phyloP scores from a whole-genome alignment of 53 echinoderm and acorn worm genomes.

The Holothuria leucospilota region DNA sequence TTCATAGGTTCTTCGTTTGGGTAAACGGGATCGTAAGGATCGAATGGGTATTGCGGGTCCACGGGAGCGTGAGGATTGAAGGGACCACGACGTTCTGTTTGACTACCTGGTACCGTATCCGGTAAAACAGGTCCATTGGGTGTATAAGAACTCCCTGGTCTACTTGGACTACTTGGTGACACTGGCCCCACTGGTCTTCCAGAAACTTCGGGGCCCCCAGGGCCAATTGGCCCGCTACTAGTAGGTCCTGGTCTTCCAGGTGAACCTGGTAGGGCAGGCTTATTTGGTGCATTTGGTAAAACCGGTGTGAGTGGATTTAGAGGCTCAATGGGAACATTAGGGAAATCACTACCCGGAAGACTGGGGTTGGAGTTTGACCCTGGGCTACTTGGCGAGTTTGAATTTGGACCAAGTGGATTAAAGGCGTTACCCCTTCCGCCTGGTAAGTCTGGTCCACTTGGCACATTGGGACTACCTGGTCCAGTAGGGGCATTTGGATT shows the following conservation, averaged over 20 bases:
- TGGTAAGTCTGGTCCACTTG: background rate
- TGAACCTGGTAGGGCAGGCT: background rate
- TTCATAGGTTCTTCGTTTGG: too few species aligned
- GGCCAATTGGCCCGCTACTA: background rate
- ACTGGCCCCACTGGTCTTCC: background rate
- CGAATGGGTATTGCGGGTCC: too few species aligned
- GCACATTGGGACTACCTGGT: background rate
- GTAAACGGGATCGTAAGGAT: too few species aligned
- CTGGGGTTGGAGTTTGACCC: background rate
- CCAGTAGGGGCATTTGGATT: background rate
- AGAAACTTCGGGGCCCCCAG: background rate
- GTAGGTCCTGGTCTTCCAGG: slow-evolving; percentile 20
- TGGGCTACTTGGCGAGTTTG: background rate
- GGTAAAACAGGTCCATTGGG: slow-evolving; percentile 8
- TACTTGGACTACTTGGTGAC: background rate
- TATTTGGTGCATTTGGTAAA: background rate
- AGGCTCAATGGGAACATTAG: background rate
- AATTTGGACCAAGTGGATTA: background rate
- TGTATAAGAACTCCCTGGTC: background rate
- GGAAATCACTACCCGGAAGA: background rate
- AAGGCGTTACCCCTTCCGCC: background rate
- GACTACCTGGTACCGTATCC: background rate
- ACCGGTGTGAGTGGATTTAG: background rate
- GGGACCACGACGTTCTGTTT: background rate
- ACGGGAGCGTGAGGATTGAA: too few species aligned